Evolutionary conservation across 2,797 vertebrate species (phyloP), one percentile per base, ranked within the genome.

Genomic region (Spheniscus humboldti): DNA sequence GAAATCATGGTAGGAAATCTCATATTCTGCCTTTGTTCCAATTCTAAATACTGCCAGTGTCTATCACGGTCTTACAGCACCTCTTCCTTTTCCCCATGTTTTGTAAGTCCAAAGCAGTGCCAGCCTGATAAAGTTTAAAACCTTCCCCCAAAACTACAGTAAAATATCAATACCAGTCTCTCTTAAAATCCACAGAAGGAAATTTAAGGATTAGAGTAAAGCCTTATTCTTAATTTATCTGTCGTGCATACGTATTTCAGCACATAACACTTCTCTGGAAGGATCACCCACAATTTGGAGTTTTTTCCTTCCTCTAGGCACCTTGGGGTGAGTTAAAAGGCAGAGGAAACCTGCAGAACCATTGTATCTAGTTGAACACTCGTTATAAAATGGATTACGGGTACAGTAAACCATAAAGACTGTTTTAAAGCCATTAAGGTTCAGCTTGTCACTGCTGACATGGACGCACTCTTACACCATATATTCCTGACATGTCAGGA

Each of bases 391-490:
- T 92, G 93, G 95, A 93, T 95, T 95, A 88, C 7, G 0, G 80
- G 90, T 93, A 92, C 55, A 81, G 83, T 77, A 96, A 96, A 93
- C 83, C 96, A 87, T 91, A 94, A 95, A 96, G 96, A 56, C 86
- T 96, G 48, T 89, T 97, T 96, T 95, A 95, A 90, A 96, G 93
- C 90, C 94, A 95, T 96, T 96, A 95, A 92, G 92, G 96, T 85
- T 96, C 90, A 93, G 88, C 94, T 96, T 95, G 93, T 96, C 94
- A 94, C 83, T n/a, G 92, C 97, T 95, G 94, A 94, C 95, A 94
- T 53, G 93, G 94, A 50, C 90, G 9, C 59, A 89, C 88, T 88
- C 93, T 92, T 92, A 87, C 71, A 60, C 95, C 88, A 53, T n/a
- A 77, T 83, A 96, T 95, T 72, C 92, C 90, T 95, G 95, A 66